These are phyloP conservation scores for Triops cancriformis DNA, from an alignment of 1,140 invertebrate genomes.

Conservation along the genomic window DNA sequence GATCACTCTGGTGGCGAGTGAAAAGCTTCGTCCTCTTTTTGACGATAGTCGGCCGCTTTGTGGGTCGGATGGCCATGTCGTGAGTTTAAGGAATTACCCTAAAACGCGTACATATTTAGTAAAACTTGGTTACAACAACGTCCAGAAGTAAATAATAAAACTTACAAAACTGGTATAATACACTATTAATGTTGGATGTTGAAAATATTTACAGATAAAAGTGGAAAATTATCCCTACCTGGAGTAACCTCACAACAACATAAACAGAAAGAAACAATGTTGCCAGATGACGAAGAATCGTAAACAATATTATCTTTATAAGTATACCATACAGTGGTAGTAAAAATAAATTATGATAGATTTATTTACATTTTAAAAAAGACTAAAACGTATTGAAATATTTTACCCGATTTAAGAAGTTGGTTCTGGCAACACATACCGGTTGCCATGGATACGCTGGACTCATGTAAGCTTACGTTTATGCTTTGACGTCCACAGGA, in stretches of 20 bases:
- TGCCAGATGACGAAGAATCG: not conserved
- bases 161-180: not conserved
- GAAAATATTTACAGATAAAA: not conserved
- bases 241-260: slow-evolving; percentile 15
- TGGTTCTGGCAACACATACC: not conserved
- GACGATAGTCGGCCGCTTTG: slow-evolving; percentile 77
- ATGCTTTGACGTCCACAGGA: not conserved
- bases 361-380: not conserved
- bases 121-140: not conserved
- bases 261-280: slow-evolving; percentile 21
- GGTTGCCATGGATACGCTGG: not conserved
- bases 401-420: no score
- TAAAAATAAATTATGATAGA: not conserved
- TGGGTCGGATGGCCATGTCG: slow-evolving; percentile 72
- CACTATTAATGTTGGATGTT: not conserved
- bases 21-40: slow-evolving; percentile 97
- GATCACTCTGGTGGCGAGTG: slow-evolving; percentile 91
- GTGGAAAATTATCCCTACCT: not conserved
- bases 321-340: not conserved
- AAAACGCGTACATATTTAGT: not conserved
- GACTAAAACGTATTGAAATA: not conserved
- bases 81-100: not conserved
- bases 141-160: not conserved
- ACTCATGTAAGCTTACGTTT: not conserved
- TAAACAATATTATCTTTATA: not conserved